Evolutionary conservation across 2,797 vertebrate genomes (phyloP).

Genomic region (Chelon labrosus): DNA sequence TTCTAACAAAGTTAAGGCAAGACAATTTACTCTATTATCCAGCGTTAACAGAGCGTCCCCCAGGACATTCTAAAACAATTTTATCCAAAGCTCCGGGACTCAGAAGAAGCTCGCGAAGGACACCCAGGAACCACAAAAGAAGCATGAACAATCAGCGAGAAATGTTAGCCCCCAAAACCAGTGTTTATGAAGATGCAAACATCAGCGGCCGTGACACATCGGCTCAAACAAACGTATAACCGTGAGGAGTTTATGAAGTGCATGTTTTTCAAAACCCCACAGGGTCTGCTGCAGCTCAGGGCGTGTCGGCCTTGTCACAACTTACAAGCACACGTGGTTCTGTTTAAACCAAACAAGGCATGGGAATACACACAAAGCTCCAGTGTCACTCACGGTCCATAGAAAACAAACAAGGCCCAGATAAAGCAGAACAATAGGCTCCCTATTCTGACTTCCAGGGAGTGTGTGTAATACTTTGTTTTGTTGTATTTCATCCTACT

Average conservation of each 20-base stretch:
- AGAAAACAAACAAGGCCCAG: slow-evolving; percentile 81
- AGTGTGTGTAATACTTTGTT: slow-evolving; percentile 68
- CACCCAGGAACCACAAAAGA: slow-evolving; percentile 66
- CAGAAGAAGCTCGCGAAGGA: slow-evolving; percentile 46
- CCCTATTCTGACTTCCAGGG: slow-evolving; percentile 75
- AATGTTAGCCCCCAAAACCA: slow-evolving; percentile 44
- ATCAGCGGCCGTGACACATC: slow-evolving; percentile 58
- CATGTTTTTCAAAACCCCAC: slow-evolving; percentile 74
- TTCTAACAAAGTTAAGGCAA: slow-evolving; percentile 64
- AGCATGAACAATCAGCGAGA: slow-evolving; percentile 52
- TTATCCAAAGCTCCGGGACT: slow-evolving; percentile 49
- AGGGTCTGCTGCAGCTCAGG: slow-evolving; percentile 65
- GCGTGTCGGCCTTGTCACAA: slow-evolving; percentile 76
- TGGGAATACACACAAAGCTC: slow-evolving; percentile 76
- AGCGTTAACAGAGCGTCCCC: slow-evolving; percentile 54
- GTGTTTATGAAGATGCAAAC: slow-evolving; percentile 50
- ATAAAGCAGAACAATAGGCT: slow-evolving; percentile 80
- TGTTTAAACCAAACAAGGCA: slow-evolving; percentile 79
- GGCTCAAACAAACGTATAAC: slow-evolving; percentile 54
- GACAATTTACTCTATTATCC: slow-evolving; percentile 67
- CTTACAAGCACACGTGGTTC: slow-evolving; percentile 81
- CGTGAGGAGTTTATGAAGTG: slow-evolving; percentile 51
- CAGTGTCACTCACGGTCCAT: slow-evolving; percentile 73
- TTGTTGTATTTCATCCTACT: slow-evolving; percentile 72
- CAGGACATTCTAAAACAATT: slow-evolving; percentile 64